These are phyloP conservation scores for Lacanobia oleracea DNA, from an alignment of 2,888 invertebrate species.

Conservation along the genomic window DNA sequence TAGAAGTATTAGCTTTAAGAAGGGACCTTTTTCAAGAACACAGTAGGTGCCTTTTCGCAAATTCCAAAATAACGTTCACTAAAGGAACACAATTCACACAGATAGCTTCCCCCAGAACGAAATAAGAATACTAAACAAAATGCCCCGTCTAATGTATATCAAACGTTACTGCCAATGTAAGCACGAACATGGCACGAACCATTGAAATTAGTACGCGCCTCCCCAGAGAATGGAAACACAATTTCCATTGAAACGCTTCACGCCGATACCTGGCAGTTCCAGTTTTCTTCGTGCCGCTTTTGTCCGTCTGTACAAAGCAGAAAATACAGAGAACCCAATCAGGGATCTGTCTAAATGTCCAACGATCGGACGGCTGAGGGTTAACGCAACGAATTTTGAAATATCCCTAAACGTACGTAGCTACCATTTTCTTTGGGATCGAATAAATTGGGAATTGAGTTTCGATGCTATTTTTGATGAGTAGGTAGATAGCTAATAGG, in stretches of 20 bases:
- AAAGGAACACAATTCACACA: neutral
- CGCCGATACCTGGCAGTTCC: conserved; percentile 69
- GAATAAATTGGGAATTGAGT: conserved; percentile 45
- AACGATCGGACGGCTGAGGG: conserved; percentile 65
- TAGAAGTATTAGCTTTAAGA: no score
- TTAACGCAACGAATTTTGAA: conserved; percentile 66
- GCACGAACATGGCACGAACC: conserved; percentile 50
- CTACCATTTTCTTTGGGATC: conserved; percentile 37
- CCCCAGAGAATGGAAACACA: conserved; percentile 76
- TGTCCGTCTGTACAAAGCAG: conserved; percentile 75
- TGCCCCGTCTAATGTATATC: conserved; percentile 48
- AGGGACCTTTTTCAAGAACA: neutral
- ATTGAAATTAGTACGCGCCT: conserved; percentile 72
- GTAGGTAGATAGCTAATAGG: neutral
- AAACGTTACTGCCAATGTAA: conserved; percentile 52
- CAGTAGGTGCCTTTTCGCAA: neutral
- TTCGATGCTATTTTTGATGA: conserved; percentile 23
- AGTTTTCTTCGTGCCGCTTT: conserved; percentile 76
- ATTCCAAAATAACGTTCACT: neutral
- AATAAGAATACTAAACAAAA: conserved; percentile 43
- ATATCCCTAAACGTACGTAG: conserved; percentile 54
- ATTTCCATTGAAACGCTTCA: conserved; percentile 77
- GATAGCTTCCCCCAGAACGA: conserved; percentile 12
- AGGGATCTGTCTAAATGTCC: conserved; percentile 80
- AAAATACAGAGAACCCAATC: conserved; percentile 80